Evolutionary conservation across 1,140 invertebrate species (phyloP).

Genomic region (Lordiphosa stackelbergi): DNA sequence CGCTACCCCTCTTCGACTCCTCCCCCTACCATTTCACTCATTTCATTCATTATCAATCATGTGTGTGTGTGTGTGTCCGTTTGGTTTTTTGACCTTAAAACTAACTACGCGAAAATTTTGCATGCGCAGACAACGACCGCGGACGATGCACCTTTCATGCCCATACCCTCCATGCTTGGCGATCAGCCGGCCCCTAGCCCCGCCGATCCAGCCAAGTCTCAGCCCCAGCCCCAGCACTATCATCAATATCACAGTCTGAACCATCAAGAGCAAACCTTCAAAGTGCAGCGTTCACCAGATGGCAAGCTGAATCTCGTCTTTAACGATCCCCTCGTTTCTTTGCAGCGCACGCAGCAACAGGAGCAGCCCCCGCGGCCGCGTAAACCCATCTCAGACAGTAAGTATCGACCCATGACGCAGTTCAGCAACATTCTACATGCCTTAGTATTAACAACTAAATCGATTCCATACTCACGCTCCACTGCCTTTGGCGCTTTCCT

Average conservation of each 20-base stretch:
- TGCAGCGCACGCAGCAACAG: constrained; percentile 40
- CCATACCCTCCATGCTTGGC: constrained; percentile 48
- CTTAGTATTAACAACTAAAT: constrained; percentile 59
- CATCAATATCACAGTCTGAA: constrained; percentile 66
- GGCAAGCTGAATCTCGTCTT: constrained; percentile 75
- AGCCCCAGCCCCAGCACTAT: constrained; percentile 42
- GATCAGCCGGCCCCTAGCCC: constrained; percentile 24
- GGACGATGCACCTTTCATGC: constrained; percentile 66
- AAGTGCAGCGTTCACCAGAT: constrained; percentile 74
- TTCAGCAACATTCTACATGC: constrained; percentile 27
- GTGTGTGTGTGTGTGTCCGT: constrained; percentile 31
- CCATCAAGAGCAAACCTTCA: constrained; percentile 63
- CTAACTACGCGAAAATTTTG: constrained; percentile 46
- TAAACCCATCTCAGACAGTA: constrained; percentile 39
- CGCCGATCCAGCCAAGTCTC: constrained; percentile 17
- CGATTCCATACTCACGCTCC: constrained; percentile 42
- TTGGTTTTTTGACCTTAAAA: constrained; percentile 24
- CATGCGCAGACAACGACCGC: constrained; percentile 61
- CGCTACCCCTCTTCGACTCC: background rate
- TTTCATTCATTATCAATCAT: constrained; percentile 4
- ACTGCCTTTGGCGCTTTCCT: constrained; percentile 50
- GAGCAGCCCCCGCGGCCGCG: constrained; percentile 2
- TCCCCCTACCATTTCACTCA: background rate
- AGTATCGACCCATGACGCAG: constrained; percentile 17
- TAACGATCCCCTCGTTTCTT: constrained; percentile 68